phyloP scores from a whole-genome alignment of 2,113 vertebrate genomes.

The Scytalopus superciliaris region DNA sequence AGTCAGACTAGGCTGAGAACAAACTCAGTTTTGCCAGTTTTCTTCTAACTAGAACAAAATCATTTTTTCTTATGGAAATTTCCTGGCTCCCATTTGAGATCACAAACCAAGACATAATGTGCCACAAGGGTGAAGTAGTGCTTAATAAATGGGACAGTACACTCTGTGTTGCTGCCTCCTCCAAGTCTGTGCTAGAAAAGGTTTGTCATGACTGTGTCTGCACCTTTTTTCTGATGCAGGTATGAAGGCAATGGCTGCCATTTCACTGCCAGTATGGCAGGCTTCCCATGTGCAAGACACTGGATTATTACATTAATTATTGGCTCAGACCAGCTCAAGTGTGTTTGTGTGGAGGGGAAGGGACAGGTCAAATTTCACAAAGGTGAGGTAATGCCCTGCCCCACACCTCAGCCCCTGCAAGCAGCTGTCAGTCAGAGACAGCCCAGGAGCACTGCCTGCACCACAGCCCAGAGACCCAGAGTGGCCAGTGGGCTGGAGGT shows the following conservation, averaged over 20 bases:
- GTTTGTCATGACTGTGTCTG: neutral
- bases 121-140: neutral
- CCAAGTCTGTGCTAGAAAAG: neutral
- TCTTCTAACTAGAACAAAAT: neutral
- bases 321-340: neutral
- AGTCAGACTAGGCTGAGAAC: neutral
- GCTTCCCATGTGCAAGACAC: neutral
- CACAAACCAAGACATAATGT: neutral
- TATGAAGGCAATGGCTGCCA: neutral
- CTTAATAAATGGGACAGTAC: neutral
- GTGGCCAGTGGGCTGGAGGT: neutral
- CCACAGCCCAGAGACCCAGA: neutral
- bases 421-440: neutral
- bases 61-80: neutral
- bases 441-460: neutral
- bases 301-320: neutral
- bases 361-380: neutral
- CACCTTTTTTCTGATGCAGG: neutral
- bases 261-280: neutral
- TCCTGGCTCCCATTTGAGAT: neutral
- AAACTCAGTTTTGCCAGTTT: neutral
- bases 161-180: neutral
- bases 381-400: neutral
- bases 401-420: neutral
- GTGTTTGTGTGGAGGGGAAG: neutral